Base-by-base conservation (phyloP, 2,113 vertebrate genomes). In the Phalacrocorax carbo region DNA sequence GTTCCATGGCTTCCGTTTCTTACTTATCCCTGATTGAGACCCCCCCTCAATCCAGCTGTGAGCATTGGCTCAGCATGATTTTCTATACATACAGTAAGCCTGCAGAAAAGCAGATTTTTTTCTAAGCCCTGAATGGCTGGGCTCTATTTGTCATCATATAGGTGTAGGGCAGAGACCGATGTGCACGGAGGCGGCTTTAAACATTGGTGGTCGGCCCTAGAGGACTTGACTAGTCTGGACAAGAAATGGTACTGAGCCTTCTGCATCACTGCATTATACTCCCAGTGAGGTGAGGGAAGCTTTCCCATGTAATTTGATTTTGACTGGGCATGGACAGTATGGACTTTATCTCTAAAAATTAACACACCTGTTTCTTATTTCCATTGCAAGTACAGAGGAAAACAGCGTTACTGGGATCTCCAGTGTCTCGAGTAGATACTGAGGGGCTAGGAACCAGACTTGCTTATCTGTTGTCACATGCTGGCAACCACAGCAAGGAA, bases 331-430 rank as follows among this genome's bases (percentile, higher is more conserved):
- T 83, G 30, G 48, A 34, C 36, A 91, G 32, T 13, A 18, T 13
- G 32, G 26, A 42, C 48, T 76, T 88, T 1, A 87, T 49, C 66
- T 61, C 16, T 55, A 79, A 92, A 51, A 87, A 38, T 40, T 26
- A 22, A 30, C 68, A 19, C 21, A 51, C 26, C 46, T 16, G 9
- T 46, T 70, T 71, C 46, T 66, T 61, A 25, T 26, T 82, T 87
- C 58, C 22, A 38, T 21, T 5, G 7, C 8, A 4, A 30, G 5
- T 52, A 40, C 23, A 49, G 52, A 79, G 30, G 25, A 46, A 46
- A 80, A 55, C 12, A 2, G 1, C 1, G 2, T 81, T 54, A 52
- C 19, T 0, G 0, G 51, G 18, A 29, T 65, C 57, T 72, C 18
- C 76, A 7, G 34, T 7, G 8, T 48, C 70, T 49, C 15, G 30